Percentiles rank a stretch among this genome's conserved stretches.
Evolutionary conservation across 2,888 invertebrate genomes (phyloP).

Genomic region (Stenichneumon culpator): DNA sequence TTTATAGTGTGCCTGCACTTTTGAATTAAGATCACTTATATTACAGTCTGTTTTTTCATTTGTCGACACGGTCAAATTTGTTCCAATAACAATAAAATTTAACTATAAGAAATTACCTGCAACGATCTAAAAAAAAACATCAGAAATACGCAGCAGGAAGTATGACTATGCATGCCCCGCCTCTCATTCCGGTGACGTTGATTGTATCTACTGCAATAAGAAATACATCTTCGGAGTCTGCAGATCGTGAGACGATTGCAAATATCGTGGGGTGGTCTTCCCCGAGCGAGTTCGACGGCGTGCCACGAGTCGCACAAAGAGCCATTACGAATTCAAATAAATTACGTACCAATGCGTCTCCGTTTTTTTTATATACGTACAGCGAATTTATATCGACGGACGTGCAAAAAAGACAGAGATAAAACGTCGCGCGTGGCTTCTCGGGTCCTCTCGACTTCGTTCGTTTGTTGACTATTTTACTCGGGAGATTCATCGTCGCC

Average conservation of each 20-base stretch:
- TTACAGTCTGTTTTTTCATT: neutral
- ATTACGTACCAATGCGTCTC: conserved; percentile 6
- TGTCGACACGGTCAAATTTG: neutral
- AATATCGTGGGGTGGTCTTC: conserved; percentile 28
- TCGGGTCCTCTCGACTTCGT: conserved; percentile 12
- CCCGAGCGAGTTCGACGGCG: conserved; percentile 44
- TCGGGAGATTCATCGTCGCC: conserved; percentile 43
- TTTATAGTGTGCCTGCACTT: no score
- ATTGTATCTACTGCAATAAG: neutral
- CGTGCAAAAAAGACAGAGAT: neutral
- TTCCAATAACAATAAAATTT: neutral
- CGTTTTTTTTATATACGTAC: neutral
- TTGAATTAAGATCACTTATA: neutral
- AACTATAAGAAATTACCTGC: no score
- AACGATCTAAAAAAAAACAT: neutral
- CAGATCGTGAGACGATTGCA: conserved; percentile 63
- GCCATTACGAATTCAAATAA: conserved; percentile 55
- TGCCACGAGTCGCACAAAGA: conserved; percentile 50
- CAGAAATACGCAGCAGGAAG: neutral
- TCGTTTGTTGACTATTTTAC: conserved; percentile 18
- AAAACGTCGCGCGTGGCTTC: neutral
- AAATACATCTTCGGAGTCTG: conserved; percentile 11
- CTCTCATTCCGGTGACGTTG: neutral
- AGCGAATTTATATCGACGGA: conserved; percentile 26
- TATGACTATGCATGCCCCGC: neutral